phyloP scores from a whole-genome alignment of 1,140 invertebrate genomes.

The Hylaeus volcanicus region DNA sequence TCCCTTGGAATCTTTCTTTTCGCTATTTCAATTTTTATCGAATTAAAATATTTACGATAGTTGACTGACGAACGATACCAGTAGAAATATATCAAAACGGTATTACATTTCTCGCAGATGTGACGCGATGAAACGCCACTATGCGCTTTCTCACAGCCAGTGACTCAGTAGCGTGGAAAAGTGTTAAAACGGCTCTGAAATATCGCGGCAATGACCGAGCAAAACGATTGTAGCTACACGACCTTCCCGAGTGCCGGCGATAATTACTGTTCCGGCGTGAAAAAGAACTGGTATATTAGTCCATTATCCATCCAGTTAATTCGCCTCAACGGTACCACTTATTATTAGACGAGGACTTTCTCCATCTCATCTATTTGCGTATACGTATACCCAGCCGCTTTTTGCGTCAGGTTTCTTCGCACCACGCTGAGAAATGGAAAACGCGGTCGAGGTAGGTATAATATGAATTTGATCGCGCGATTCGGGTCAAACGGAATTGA shows the following conservation, averaged over 20 bases:
- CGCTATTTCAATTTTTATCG: too few relatives aligned
- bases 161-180: neutral
- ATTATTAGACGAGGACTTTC: slow-evolving; percentile 43
- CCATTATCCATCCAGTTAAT: slow-evolving; percentile 41
- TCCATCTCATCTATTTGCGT: slow-evolving; percentile 20
- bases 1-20: too few relatives aligned
- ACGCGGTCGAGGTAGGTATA: slow-evolving; percentile 23
- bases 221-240: slow-evolving; percentile 11
- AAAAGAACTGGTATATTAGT: slow-evolving; percentile 25
- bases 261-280: slow-evolving; percentile 37
- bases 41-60: too few relatives aligned
- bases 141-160: neutral
- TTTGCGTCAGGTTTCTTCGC: slow-evolving; percentile 3
- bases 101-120: too few relatives aligned
- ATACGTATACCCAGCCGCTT: neutral
- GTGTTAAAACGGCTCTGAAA: neutral
- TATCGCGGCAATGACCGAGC: slow-evolving; percentile 32
- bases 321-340: slow-evolving; percentile 35
- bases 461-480: slow-evolving; percentile 18
- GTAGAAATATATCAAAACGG: too few relatives aligned
- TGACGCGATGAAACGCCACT: neutral
- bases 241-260: slow-evolving; percentile 29
- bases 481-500: neutral
- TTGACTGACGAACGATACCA: too few relatives aligned
- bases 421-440: slow-evolving; percentile 26